Percentiles rank a stretch among this genome's conserved stretches.
Conservation (phyloP, 2,797 vertebrate species). For the Smutsia temminckii region DNA sequence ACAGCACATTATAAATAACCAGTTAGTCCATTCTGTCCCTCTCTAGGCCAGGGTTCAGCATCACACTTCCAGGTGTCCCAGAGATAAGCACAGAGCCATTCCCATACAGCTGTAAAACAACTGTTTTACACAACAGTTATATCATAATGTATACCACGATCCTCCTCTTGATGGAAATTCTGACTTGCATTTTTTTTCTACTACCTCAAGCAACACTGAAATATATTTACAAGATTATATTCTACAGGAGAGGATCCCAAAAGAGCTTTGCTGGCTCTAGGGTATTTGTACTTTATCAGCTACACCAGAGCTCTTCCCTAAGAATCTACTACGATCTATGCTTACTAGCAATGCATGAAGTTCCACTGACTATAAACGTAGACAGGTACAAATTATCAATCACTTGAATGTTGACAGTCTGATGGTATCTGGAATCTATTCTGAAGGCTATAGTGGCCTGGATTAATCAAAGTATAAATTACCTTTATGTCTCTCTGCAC, state of each 20-base stretch:
- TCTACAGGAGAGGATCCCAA: background rate
- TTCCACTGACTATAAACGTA: background rate
- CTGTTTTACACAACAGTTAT: background rate
- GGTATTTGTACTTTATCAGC: background rate
- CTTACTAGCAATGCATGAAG: background rate
- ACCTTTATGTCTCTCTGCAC: background rate
- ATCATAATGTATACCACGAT: background rate
- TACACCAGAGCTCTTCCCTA: background rate
- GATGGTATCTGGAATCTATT: background rate
- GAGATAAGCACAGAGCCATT: background rate
- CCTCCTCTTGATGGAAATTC: background rate
- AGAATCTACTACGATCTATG: background rate
- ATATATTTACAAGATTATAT: background rate
- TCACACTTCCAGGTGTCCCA: background rate
- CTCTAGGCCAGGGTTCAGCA: background rate
- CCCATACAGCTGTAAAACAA: background rate
- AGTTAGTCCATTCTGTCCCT: background rate
- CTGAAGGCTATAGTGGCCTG: background rate
- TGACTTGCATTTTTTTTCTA: background rate
- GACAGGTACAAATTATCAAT: background rate
- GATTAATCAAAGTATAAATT: background rate
- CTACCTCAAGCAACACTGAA: background rate
- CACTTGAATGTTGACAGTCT: background rate
- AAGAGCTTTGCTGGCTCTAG: background rate
- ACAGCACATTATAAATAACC: background rate